These are phyloP conservation scores for Callimorpha dominula DNA, from an alignment of 2,888 invertebrate genomes.

Conservation along the genomic window DNA sequence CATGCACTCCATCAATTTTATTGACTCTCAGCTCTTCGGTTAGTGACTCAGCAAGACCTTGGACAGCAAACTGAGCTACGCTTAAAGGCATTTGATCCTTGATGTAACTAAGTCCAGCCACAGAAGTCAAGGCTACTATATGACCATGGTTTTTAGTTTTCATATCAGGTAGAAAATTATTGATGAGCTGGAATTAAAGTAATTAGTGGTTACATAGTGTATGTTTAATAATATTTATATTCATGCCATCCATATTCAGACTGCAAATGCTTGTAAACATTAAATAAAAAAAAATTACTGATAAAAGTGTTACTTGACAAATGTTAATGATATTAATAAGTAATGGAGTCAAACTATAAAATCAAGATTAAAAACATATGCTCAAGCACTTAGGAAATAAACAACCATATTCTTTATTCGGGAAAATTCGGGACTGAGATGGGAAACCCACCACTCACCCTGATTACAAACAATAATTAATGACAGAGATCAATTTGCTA, in stretches of 20 bases:
- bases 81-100: constrained; percentile 87
- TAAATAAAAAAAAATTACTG: not conserved
- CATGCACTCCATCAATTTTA: constrained; percentile 85
- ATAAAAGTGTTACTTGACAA: not conserved
- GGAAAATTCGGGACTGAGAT: too few species aligned
- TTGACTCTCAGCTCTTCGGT: constrained; percentile 87
- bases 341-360: not conserved
- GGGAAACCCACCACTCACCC: too few species aligned
- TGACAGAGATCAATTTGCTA: too few species aligned
- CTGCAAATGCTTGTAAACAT: not conserved
- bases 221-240: too few species aligned
- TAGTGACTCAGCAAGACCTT: constrained; percentile 88
- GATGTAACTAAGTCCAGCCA: constrained; percentile 87
- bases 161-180: constrained; percentile 88
- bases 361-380: not conserved
- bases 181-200: constrained; percentile 80
- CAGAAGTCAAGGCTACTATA: constrained; percentile 88
- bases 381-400: not conserved
- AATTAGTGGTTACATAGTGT: not conserved
- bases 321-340: not conserved
- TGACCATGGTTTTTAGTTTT: constrained; percentile 87
- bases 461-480: too few species aligned
- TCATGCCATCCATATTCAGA: not conserved
- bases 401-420: too few species aligned
- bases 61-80: constrained; percentile 89